Evolutionary conservation across 2,113 vertebrate genomes (phyloP).

Genomic region (Corydoras sp.): DNA sequence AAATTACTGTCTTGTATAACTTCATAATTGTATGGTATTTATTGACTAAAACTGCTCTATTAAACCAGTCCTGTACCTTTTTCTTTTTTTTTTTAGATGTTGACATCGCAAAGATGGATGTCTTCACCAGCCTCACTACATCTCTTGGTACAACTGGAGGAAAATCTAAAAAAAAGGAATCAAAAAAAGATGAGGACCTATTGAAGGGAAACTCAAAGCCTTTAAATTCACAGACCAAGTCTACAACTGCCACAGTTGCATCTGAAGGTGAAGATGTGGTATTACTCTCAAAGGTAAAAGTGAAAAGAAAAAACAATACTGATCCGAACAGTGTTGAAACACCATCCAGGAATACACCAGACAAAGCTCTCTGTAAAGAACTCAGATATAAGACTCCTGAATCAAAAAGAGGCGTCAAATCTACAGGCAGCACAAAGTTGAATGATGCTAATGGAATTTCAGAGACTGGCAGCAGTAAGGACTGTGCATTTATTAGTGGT

Average conservation of each 20-base stretch:
- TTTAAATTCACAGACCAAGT: neutral
- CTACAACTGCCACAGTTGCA: neutral
- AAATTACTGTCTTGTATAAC: no score
- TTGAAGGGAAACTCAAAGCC: constrained; percentile 3
- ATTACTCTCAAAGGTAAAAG: neutral
- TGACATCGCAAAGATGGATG: constrained; percentile 57
- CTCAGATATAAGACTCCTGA: neutral
- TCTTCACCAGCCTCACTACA: constrained; percentile 23
- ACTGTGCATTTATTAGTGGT: no score
- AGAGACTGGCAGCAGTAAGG: neutral
- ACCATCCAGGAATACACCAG: constrained; percentile 1
- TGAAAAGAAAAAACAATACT: neutral
- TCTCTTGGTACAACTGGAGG: neutral
- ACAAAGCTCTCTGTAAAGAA: neutral
- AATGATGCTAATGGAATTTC: neutral
- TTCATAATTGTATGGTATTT: no score
- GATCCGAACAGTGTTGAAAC: neutral
- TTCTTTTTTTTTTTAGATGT: constrained; percentile 46
- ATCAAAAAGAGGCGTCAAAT: neutral
- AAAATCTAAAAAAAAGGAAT: constrained; percentile 6
- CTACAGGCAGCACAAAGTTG: neutral
- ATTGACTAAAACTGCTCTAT: no score
- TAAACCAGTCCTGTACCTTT: neutral
- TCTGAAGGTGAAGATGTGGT: constrained; percentile 1
- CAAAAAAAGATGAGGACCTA: constrained; percentile 11